phyloP scores from a whole-genome alignment of 2,797 vertebrate genomes.

The Mustela erminea region DNA sequence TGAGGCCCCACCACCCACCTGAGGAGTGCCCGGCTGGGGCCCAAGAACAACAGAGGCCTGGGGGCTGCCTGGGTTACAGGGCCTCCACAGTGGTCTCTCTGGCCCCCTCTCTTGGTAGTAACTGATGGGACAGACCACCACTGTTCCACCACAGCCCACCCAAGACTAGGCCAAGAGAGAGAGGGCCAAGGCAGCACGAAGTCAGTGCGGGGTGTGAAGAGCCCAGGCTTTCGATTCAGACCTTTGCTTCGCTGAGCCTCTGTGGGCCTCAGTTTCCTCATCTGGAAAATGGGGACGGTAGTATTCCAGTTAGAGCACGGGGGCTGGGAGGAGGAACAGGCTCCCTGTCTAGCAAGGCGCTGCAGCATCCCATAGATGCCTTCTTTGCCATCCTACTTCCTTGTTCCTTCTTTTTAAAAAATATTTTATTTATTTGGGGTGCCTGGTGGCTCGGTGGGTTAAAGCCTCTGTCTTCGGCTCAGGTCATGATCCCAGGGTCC shows the following conservation, averaged over 20 bases:
- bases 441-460: too few species aligned
- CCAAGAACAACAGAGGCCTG: constrained; percentile 79
- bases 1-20: neutral
- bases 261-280: constrained; percentile 25
- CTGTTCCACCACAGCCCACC: constrained; percentile 12
- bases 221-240: constrained; percentile 30
- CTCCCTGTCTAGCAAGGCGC: neutral
- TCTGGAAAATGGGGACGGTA: neutral
- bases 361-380: neutral
- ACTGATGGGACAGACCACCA: constrained; percentile 41
- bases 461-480: too few species aligned
- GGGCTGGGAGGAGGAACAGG: neutral
- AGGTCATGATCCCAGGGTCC: too few species aligned
- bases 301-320: neutral
- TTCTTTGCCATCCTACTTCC: neutral
- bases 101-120: neutral
- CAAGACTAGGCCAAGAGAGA: constrained; percentile 11
- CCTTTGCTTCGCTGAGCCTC: neutral
- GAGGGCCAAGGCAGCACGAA: neutral
- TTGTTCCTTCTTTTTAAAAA: neutral
- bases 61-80: constrained; percentile 52
- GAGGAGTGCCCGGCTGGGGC: neutral
- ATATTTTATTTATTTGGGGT: too few species aligned
- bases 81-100: neutral
- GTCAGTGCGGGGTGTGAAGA: neutral